Conservation (phyloP, 2,797 vertebrate species). For the Cetoscarus ocellatus region DNA sequence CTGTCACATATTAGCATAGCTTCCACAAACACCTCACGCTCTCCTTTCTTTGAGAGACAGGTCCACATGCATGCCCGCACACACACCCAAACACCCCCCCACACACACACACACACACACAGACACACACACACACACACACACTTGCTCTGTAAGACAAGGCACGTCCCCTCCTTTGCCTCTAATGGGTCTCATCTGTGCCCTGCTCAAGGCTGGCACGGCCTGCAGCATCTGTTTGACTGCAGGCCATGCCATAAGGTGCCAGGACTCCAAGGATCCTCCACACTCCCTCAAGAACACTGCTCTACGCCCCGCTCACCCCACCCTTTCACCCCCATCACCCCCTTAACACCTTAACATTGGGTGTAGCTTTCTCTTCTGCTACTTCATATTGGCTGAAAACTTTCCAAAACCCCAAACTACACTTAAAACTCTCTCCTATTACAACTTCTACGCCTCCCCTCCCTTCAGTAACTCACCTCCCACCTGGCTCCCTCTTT, state of each 20-base stretch:
- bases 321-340: conserved; percentile 29
- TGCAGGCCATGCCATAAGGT: conserved; percentile 87
- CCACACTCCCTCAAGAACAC: conserved; percentile 82
- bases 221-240: conserved; percentile 86
- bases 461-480: conserved; percentile 23
- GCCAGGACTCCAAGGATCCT: conserved; percentile 81
- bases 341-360: conserved; percentile 43
- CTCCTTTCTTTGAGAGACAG: conserved; percentile 69
- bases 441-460: conserved; percentile 10
- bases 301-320: conserved; percentile 74
- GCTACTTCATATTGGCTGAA: neutral
- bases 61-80: conserved; percentile 42
- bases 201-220: conserved; percentile 80
- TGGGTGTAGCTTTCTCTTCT: conserved; percentile 24
- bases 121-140: conserved; percentile 25
- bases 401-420: neutral
- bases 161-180: conserved; percentile 76
- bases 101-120: conserved; percentile 34
- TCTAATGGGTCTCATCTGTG: conserved; percentile 78
- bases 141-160: conserved; percentile 67
- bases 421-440: neutral
- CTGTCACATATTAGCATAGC: conserved; percentile 62
- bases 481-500: conserved; percentile 35
- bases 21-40: conserved; percentile 64
- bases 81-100: conserved; percentile 33